These are phyloP conservation scores for Rhyacophila evoluta DNA, from an alignment of 2,888 invertebrate species.

Conservation along the genomic window DNA sequence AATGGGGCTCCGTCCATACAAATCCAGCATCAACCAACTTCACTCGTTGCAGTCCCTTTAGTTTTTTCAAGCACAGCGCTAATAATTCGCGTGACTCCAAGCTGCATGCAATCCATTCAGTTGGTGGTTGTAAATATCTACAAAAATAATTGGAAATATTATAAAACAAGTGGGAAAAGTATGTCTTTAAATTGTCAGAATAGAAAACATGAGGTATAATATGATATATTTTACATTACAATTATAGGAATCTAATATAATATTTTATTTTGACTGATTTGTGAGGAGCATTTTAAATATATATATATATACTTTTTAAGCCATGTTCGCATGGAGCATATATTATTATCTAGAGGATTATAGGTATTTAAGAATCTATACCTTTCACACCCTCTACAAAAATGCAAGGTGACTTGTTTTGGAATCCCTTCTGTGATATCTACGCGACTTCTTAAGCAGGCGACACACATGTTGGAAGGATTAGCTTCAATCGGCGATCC, in stretches of 20 bases:
- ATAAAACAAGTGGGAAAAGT: too few relatives aligned
- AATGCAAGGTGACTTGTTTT: constrained; percentile 90
- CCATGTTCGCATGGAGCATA: too few relatives aligned
- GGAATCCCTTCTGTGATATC: constrained; percentile 98
- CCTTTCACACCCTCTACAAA: constrained; percentile 95
- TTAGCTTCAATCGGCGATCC: constrained; percentile 93
- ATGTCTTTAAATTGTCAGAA: too few relatives aligned
- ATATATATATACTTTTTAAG: too few relatives aligned
- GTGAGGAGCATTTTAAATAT: too few relatives aligned
- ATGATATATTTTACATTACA: too few relatives aligned
- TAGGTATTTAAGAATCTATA: constrained; percentile 75
- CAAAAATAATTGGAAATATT: too few relatives aligned
- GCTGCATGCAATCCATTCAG: constrained; percentile 86
- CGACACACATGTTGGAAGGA: constrained; percentile 97
- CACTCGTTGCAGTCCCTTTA: constrained; percentile 90
- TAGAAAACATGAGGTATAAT: too few relatives aligned
- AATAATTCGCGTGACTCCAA: constrained; percentile 94
- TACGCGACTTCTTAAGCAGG: constrained; percentile 89
- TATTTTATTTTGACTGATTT: too few relatives aligned
- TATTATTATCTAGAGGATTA: too few relatives aligned
- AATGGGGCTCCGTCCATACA: constrained; percentile 99
- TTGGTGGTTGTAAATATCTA: constrained; percentile 91
- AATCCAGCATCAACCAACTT: constrained; percentile 96
- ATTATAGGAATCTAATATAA: too few relatives aligned
- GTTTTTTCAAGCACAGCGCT: constrained; percentile 89